Conservation (phyloP, 1,140 invertebrate species). For the Stegodyphus mimosarum region DNA sequence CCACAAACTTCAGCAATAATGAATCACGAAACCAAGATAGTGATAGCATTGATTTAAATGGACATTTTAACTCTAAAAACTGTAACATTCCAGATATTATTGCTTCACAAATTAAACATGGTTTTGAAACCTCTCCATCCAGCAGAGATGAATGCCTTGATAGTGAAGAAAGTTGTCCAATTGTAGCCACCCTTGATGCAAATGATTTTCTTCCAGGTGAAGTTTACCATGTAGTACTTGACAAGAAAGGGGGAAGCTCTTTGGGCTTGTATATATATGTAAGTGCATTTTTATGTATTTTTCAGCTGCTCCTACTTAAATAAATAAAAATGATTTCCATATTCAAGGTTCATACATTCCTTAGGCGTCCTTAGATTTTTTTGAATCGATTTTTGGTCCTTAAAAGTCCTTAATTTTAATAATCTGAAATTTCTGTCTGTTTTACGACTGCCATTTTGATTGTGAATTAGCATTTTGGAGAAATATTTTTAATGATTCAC, state of each 20-base stretch:
- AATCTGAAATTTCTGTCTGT: no score
- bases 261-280: conserved; percentile 54
- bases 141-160: not conserved
- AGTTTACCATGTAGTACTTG: conserved; percentile 51
- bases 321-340: not conserved
- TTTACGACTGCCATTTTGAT: no score
- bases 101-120: conserved; percentile 30
- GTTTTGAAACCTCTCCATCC: not conserved
- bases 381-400: no score
- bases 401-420: no score
- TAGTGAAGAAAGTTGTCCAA: not conserved
- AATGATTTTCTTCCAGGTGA: conserved; percentile 42
- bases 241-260: conserved; percentile 47
- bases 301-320: no score
- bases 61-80: conserved; percentile 1
- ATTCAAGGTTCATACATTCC: not conserved
- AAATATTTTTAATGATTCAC: no score
- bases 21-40: not conserved
- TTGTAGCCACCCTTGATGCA: not conserved
- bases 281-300: not conserved
- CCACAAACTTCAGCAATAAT: not conserved
- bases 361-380: no score
- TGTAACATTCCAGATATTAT: conserved; percentile 51
- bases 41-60: conserved; percentile 4
- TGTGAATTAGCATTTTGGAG: no score